Conservation (phyloP, 2,113 vertebrate species). For the Sorex araneus region DNA sequence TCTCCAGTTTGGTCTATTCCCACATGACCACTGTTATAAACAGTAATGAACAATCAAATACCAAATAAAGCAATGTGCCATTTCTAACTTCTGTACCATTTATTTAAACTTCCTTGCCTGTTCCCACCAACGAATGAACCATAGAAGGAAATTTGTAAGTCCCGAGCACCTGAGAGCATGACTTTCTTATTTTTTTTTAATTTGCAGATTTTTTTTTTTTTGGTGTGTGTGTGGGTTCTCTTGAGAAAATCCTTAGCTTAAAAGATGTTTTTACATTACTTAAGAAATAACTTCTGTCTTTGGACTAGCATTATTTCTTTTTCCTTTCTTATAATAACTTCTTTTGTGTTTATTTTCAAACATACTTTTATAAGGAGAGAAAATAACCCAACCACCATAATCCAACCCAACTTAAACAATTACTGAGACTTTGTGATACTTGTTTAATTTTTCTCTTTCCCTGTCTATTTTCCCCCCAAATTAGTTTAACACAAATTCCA, state of each 20-base stretch:
- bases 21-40: not conserved
- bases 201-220: conserved; percentile 42
- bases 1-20: not conserved
- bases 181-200: conserved; percentile 23
- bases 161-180: not conserved
- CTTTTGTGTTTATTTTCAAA: conserved; percentile 65
- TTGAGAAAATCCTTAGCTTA: conserved; percentile 57
- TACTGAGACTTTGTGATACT: not conserved
- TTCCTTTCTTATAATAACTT: conserved; percentile 46
- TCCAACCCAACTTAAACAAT: conserved; percentile 28
- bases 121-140: not conserved
- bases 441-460: conserved; percentile 41
- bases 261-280: conserved; percentile 52
- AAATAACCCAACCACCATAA: conserved; percentile 13
- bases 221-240: not conserved
- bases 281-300: conserved; percentile 62
- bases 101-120: conserved; percentile 16
- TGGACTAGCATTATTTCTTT: conserved; percentile 59
- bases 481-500: conserved; percentile 69
- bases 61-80: not conserved
- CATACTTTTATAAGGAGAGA: conserved; percentile 58
- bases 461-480: not conserved
- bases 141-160: conserved; percentile 8
- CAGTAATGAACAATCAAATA: not conserved
- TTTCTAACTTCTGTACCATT: not conserved